Base-by-base conservation (phyloP, 2,113 vertebrate species). In the Misgurnus anguillicaudatus region DNA sequence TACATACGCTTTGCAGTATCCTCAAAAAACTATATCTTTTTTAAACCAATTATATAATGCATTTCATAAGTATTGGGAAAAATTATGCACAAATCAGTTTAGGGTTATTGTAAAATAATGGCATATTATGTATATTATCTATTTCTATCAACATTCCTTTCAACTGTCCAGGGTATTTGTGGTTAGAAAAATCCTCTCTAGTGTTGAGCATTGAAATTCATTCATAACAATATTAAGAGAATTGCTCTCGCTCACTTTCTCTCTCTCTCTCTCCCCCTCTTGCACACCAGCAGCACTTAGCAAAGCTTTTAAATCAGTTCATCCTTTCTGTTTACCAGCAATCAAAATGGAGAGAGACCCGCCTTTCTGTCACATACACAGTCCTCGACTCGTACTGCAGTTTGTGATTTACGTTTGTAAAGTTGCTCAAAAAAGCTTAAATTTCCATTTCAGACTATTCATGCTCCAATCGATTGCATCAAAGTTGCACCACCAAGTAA, bases 201-300 rank as follows among this genome's bases (percentile, higher is more conserved):
- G 68, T 36, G 24, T 65, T 69, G 42, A 68, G 72, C 41, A 66
- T 55, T 66, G 42, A 48, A 60, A 71, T 51, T 58, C 67, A 73
- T 9, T 65, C 60, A 61, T 42, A 55, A 61, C 53, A 48, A 39
- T 71, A 66, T 55, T 82, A 67, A 76, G 38, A 53, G 8, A 60
- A 51, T 16, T 4, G 1, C 47, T 51, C 9, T 51, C 47, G 5
- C 41, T 42, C 41, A 7, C 41, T 42, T 9, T 42, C 14, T 51
- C 13, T 51, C 48, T 51, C 47, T 42, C 41, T 42, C 41, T 51
- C 14, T n/a, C n/a, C n/a, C n/a, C n/a, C n/a, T 51, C n/a, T 19
- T 17, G 3, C 41, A 48, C 42, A 76, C 17, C 74, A 76, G 5
- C 17, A 65, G 74, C 61, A 76, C 74, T 64, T 65, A 76, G 79